Conservation (phyloP, 2,797 vertebrate genomes). For the Dallia pectoralis region DNA sequence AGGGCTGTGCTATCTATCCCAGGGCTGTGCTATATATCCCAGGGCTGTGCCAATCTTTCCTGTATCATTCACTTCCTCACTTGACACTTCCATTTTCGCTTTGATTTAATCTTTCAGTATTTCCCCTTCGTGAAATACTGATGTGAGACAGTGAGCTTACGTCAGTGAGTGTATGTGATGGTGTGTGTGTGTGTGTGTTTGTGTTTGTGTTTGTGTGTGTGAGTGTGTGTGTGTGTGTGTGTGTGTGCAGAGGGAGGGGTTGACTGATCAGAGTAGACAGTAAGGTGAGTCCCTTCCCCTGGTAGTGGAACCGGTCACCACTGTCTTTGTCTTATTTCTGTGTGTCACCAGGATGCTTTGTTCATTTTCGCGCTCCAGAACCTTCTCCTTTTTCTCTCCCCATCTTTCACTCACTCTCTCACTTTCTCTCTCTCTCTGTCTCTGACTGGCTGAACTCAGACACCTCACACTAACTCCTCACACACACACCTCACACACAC, state of each 20-base stretch:
- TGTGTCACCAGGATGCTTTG: slow-evolving; percentile 33
- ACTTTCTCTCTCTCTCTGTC: not conserved
- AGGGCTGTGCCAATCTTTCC: too few species aligned
- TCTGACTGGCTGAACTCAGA: too few species aligned
- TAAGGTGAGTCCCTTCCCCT: slow-evolving; percentile 58
- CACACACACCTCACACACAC: too few species aligned
- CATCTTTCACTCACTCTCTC: not conserved
- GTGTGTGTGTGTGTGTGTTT: not conserved
- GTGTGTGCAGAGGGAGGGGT: slow-evolving; percentile 10
- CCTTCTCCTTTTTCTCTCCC: not conserved
- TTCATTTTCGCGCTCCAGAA: slow-evolving; percentile 20
- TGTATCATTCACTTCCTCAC: too few species aligned
- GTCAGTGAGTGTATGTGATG: too few species aligned
- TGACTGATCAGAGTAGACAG: slow-evolving; percentile 48
- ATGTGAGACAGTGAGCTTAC: not conserved
- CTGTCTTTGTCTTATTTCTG: slow-evolving; percentile 46
- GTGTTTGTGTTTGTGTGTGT: not conserved
- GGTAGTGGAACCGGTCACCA: slow-evolving; percentile 52
- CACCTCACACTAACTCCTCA: too few species aligned
- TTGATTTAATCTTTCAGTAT: too few species aligned
- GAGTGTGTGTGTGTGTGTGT: slow-evolving; percentile 4
- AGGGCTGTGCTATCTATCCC: too few species aligned
- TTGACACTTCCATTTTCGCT: too few species aligned
- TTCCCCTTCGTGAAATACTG: too few species aligned
- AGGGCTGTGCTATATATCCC: too few species aligned